A percentile compares a stretch with the other conserved stretches of the same genome.
Evolutionary conservation across 2,888 invertebrate genomes (phyloP).

Genomic region (Protodeltote pygarga): DNA sequence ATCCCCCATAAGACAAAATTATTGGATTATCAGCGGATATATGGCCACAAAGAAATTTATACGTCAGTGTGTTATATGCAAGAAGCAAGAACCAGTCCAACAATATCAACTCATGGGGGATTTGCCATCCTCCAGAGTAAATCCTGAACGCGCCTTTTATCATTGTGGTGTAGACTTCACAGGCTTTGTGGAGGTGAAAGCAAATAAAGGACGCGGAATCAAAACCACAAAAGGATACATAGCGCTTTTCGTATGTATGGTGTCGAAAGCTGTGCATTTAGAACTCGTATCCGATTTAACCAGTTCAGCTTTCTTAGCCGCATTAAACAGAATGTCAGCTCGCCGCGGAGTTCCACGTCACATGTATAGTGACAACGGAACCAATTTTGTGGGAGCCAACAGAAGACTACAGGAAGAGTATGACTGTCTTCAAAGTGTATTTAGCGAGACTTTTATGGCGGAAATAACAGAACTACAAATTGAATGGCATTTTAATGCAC

Average conservation of each 20-base stretch:
- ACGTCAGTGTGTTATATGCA: not conserved
- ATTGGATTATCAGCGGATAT: slow-evolving; percentile 1
- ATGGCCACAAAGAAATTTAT: not conserved
- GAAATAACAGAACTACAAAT: not conserved
- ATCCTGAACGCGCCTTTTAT: not conserved
- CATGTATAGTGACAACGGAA: no score
- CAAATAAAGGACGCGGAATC: not conserved
- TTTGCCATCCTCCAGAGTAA: not conserved
- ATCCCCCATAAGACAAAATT: not conserved
- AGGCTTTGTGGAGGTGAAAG: not conserved
- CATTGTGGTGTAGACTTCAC: not conserved
- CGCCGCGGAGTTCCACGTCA: no score
- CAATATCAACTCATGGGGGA: not conserved
- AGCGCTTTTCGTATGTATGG: not conserved
- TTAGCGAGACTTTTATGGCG: not conserved
- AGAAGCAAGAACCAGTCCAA: not conserved
- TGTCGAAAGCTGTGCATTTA: no score
- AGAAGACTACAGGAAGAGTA: no score
- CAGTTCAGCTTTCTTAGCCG: no score
- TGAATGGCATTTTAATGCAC: slow-evolving; percentile 5
- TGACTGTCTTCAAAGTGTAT: not conserved
- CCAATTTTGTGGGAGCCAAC: no score
- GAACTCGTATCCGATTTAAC: no score
- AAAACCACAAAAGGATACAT: not conserved
- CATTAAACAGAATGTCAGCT: no score